Conservation (phyloP, 2,797 vertebrate genomes). For the Phataginus tetradactyla region DNA sequence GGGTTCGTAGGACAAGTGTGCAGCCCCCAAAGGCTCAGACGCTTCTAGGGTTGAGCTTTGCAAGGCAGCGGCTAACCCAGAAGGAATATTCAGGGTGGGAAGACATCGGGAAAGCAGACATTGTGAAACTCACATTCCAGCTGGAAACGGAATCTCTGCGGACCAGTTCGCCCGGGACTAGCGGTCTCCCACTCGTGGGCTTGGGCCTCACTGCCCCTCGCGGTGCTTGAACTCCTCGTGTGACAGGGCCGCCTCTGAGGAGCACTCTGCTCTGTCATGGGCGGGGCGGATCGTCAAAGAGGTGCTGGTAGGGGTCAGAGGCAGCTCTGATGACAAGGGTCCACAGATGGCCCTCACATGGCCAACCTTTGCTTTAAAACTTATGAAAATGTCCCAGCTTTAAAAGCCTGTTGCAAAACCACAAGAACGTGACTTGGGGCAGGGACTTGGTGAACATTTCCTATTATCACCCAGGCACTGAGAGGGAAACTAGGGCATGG, state of each 20-base stretch:
- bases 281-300: rapidly evolving
- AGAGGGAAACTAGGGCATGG: not conserved
- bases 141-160: not conserved
- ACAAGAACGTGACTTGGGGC: too few species aligned
- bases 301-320: not conserved
- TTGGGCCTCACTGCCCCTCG: too few species aligned
- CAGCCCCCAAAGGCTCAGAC: not conserved
- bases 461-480: not conserved
- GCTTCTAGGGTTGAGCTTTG: not conserved
- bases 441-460: not conserved
- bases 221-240: too few species aligned
- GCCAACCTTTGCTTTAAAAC: not conserved
- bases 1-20: not conserved
- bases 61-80: not conserved
- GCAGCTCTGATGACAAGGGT: not conserved
- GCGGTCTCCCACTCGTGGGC: not conserved
- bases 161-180: not conserved
- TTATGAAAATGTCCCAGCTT: not conserved
- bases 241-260: not conserved
- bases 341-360: not conserved
- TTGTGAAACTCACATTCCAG: not conserved
- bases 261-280: not conserved
- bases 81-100: not conserved
- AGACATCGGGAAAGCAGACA: not conserved
- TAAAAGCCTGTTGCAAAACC: too few species aligned